Evolutionary conservation across 1,140 invertebrate species (phyloP).

Genomic region (Drosophila mauritiana): DNA sequence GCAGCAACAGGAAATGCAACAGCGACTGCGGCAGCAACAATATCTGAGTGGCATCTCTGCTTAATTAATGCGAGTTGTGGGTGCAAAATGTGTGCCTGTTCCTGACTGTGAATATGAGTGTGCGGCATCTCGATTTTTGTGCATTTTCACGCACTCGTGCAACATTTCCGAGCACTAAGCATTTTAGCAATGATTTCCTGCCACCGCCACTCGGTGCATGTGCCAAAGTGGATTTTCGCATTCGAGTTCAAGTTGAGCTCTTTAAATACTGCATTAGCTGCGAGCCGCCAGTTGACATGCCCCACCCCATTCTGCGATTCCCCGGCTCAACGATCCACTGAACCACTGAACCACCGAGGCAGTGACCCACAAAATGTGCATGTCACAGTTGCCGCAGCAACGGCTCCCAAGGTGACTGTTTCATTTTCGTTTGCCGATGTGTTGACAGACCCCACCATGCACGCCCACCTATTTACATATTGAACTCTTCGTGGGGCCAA

Average conservation of each 20-base stretch:
- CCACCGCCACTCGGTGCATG: conserved; percentile 14
- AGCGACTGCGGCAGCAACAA: conserved; percentile 16
- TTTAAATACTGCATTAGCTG: conserved; percentile 53
- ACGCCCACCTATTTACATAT: conserved; percentile 46
- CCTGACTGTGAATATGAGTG: not conserved
- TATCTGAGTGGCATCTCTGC: conserved; percentile 55
- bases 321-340: not conserved
- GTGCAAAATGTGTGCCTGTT: not conserved
- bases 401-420: conserved; percentile 80
- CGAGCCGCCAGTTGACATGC: conserved; percentile 21
- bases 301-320: not conserved
- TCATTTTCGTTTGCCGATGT: conserved; percentile 75
- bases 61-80: conserved; percentile 64
- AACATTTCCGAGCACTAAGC: conserved; percentile 26
- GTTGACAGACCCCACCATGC: conserved; percentile 62
- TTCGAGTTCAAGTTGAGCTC: conserved; percentile 35
- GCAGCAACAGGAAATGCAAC: conserved; percentile 17
- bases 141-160: conserved; percentile 36
- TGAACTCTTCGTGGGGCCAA: conserved; percentile 33
- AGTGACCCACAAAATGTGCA: conserved; percentile 72
- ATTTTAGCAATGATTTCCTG: conserved; percentile 46
- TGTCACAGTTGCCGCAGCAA: conserved; percentile 71
- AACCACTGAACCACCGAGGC: conserved; percentile 16
- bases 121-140: conserved; percentile 16
- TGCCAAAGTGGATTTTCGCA: conserved; percentile 34